Evolutionary conservation across 2,888 invertebrate genomes (phyloP), one percentile per base, ranked within the genome.

Genomic region (Leptinotarsa juncta): DNA sequence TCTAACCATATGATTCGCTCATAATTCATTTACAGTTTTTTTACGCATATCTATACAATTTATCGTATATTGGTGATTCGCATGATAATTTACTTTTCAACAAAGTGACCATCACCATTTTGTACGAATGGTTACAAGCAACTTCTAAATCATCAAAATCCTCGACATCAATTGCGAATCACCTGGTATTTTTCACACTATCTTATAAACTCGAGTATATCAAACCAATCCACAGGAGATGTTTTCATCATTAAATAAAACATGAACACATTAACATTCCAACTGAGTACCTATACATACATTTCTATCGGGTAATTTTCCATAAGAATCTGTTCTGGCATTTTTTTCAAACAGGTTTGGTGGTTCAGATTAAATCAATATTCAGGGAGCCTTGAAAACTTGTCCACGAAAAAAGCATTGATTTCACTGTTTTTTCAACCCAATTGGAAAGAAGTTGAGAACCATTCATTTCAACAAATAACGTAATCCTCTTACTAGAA

Each of bases 201-300:
- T 15, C 23, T 26, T 26, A 57, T 42, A 55, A 18, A 42, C 26
- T 32, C 18, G 68, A 68, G n/a, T 68, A 48, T 15, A 20, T 55
- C 32, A 42, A 42, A 53, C 57, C 55, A 32, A 32, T 68, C 68
- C 53, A 53, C 14, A 20, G 32, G 57, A 7, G 62, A 69, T 73
- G 50, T 72, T 68, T 48, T 68, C 62, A 53, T 70, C 76, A 72
- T 74, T 78, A 78, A 77, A 79, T 80, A 77, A 72, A 81, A 81
- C 80, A 80, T 81, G 81, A 81, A 81, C 81, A 81, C 81, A 81
- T 79, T 81, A 78, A 75, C 79, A 74, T 68, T 74, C 75, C 71
- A 71, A 68, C 73, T 60, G 60, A 70, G 67, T 66, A 65, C 62
- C 60, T 69, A 42, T 42, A 57, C 5, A 70, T 49, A 15, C 7